These are phyloP conservation scores for Oligia fasciuncula DNA, from an alignment of 2,888 invertebrate genomes.

Conservation along the genomic window DNA sequence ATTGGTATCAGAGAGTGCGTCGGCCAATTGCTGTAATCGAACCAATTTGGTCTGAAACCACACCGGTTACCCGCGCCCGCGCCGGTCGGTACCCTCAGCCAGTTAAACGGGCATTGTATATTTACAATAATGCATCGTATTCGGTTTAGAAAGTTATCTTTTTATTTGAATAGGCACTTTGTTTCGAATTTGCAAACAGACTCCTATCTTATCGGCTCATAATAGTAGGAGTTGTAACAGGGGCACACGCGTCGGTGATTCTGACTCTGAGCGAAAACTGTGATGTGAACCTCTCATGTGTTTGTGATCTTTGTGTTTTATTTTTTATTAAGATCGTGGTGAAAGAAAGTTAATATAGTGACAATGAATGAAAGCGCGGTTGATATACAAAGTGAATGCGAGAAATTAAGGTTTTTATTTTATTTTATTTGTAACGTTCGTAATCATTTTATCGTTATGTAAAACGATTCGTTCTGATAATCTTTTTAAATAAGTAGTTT, in stretches of 20 bases:
- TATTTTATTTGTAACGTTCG: slow-evolving; percentile 21
- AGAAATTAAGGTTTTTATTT: slow-evolving; percentile 80
- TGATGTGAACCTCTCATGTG: slow-evolving; percentile 74
- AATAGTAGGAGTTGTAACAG: slow-evolving; percentile 79
- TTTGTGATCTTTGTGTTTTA: slow-evolving; percentile 64
- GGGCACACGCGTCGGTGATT: slow-evolving; percentile 74
- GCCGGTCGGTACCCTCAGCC: slow-evolving; percentile 67
- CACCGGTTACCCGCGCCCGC: slow-evolving; percentile 61
- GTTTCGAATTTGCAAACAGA: slow-evolving; percentile 81
- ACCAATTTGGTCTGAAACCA: slow-evolving; percentile 75
- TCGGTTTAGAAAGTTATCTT: slow-evolving; percentile 72
- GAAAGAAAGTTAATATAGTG: slow-evolving; percentile 43
- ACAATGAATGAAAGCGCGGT: slow-evolving; percentile 81
- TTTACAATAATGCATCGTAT: slow-evolving; percentile 69
- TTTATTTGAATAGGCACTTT: slow-evolving; percentile 76
- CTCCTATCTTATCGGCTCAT: slow-evolving; percentile 83
- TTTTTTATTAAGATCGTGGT: slow-evolving; percentile 54
- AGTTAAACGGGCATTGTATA: slow-evolving; percentile 65
- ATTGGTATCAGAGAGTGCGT: slow-evolving; percentile 65
- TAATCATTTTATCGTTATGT: slow-evolving; percentile 5
- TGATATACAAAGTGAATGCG: slow-evolving; percentile 81
- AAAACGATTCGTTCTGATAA: background rate
- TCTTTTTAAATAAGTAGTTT: background rate
- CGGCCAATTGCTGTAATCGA: slow-evolving; percentile 81
- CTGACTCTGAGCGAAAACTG: slow-evolving; percentile 66